Base-by-base conservation (phyloP, 2,797 vertebrate species). In the Choloepus didactylus region DNA sequence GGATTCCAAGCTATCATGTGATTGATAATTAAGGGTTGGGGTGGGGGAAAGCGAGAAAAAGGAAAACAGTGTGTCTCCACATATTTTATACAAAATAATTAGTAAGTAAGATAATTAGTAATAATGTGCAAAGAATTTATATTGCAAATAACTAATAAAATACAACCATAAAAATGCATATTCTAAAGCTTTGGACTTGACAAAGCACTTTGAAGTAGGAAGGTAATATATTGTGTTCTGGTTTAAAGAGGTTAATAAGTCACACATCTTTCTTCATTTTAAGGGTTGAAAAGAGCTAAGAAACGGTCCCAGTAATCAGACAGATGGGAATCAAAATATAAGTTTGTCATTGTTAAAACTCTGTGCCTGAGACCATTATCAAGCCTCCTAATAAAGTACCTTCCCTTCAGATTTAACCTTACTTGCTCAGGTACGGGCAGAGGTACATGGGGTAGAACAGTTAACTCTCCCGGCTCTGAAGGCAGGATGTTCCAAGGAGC, bases 231-330 rank as follows among this genome's bases (percentile, higher is more conserved):
- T 14, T n/a, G 0, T 35, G 2, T 54, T 23, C 60, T 49, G 3
- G 6, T 80, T 86, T 89, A n/a, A 87, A 27, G 31, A 82, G 11
- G 15, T 9, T 46, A 77, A 27, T 38, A 29, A 46, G 9, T 67
- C 29, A 76, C 4, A 49, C 0, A 54, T 0, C 9, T 82, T 69
- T 77, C 19, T 31, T 46, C 35, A 18, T 7, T 6, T 70, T 27
- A 93, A 51, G 62, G 15, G 72, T 93, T 21, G 64, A 29, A 84
- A 91, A 44, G 89, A 87, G 83, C 3, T 59, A n/a, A 93, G 46
- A 84, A 79, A 85, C n/a, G 56, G 15, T 80, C 21, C 9, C 19
- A 51, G n/a, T 62, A 89, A 25, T 38, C 35, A 72, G 64, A 18
- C 3, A 25, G 18, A 66, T 18, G 5, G 49, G 51, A 81, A 80